Evolutionary conservation across 2,888 invertebrate species (phyloP).

Genomic region (Scaeva pyrastri): DNA sequence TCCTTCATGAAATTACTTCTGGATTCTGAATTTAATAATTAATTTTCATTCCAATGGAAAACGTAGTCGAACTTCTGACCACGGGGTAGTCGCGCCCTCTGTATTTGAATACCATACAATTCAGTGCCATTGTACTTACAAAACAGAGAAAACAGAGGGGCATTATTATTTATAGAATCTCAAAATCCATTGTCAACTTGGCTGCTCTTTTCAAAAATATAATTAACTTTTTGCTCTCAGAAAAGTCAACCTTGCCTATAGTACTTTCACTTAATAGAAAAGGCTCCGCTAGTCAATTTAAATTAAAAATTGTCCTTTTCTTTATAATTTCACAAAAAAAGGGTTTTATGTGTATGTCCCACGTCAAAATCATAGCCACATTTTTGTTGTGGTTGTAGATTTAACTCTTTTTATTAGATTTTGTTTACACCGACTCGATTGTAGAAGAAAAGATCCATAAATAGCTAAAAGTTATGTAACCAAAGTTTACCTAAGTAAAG

Average conservation of each 20-base stretch:
- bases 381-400: neutral
- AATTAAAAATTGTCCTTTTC: neutral
- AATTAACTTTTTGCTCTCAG: neutral
- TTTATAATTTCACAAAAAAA: neutral
- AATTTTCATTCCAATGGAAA: too few relatives aligned
- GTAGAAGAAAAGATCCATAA: neutral
- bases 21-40: too few relatives aligned
- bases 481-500: neutral
- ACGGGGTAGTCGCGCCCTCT: too few relatives aligned
- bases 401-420: neutral
- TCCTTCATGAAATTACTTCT: too few relatives aligned
- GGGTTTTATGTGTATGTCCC: neutral
- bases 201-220: neutral
- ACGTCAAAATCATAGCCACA: neutral
- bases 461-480: neutral
- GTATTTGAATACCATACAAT: too few relatives aligned
- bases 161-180: neutral
- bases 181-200: neutral
- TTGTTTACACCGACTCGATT: neutral
- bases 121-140: neutral
- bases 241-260: neutral
- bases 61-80: too few relatives aligned
- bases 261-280: neutral
- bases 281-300: neutral
- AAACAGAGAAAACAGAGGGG: neutral